Evolutionary conservation across 2,797 vertebrate genomes (phyloP).

Genomic region (Argya squamiceps): DNA sequence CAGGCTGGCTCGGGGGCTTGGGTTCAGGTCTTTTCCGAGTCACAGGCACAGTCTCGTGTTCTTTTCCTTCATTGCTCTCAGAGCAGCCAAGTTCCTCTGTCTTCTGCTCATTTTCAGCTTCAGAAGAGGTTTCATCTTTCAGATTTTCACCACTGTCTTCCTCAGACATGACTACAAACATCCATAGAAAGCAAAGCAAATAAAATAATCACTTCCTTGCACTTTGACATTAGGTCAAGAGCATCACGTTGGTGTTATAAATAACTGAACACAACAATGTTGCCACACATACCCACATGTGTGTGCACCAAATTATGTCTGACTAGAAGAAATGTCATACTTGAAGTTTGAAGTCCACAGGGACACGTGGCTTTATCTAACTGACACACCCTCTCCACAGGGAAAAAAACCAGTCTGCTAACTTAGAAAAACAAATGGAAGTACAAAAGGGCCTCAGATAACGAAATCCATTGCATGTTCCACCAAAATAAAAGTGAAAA

Average conservation of each 20-base stretch:
- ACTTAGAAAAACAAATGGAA: background rate
- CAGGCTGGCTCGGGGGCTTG: slow-evolving; percentile 57
- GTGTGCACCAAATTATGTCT: background rate
- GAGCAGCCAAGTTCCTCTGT: background rate
- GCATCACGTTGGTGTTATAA: background rate
- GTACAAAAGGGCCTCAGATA: background rate
- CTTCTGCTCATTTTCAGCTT: slow-evolving; percentile 22
- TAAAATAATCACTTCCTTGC: background rate
- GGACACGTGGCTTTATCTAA: background rate
- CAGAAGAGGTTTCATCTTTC: background rate
- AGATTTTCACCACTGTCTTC: slow-evolving; percentile 60
- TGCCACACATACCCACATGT: background rate
- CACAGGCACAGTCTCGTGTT: slow-evolving; percentile 75
- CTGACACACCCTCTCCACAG: background rate
- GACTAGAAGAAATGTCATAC: background rate
- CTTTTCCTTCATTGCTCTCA: slow-evolving; percentile 6
- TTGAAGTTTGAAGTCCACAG: slow-evolving; percentile 40
- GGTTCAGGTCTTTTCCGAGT: slow-evolving; percentile 87
- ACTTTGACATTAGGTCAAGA: background rate
- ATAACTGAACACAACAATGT: background rate
- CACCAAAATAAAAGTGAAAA: background rate
- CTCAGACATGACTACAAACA: slow-evolving; percentile 86
- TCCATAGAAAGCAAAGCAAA: slow-evolving; percentile 6
- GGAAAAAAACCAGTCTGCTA: background rate
- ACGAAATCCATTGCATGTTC: background rate